Evolutionary conservation across 1,140 invertebrate species (phyloP).

Genomic region (Zaprionus ornatus): DNA sequence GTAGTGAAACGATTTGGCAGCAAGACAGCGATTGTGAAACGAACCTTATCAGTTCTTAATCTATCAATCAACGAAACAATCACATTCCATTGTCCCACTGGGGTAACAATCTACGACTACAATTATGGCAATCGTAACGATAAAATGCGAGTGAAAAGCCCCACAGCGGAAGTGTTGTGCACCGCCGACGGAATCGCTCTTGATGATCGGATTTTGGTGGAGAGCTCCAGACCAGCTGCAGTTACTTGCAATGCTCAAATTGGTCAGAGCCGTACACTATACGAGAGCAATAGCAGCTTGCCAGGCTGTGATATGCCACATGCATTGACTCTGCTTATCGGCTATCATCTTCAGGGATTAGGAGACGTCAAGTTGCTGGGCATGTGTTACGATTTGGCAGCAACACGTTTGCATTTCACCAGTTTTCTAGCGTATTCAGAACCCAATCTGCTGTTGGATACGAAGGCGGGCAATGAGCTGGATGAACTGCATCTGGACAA

Average conservation of each 20-base stretch:
- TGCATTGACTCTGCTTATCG: slow-evolving; percentile 24
- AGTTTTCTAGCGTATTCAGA: slow-evolving; percentile 25
- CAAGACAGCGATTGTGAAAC: slow-evolving; percentile 23
- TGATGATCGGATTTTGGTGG: background rate
- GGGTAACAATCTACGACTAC: background rate
- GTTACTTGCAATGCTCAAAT: slow-evolving; percentile 2
- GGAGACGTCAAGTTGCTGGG: slow-evolving; percentile 23
- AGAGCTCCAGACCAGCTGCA: background rate
- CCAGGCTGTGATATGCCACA: slow-evolving; percentile 7
- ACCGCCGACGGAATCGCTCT: background rate
- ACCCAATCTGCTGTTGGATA: slow-evolving; percentile 6
- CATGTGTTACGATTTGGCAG: slow-evolving; percentile 27
- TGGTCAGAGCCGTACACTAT: background rate
- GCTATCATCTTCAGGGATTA: slow-evolving; percentile 4
- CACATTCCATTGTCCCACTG: slow-evolving; percentile 30
- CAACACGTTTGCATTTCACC: slow-evolving; percentile 12
- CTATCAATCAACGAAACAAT: slow-evolving; percentile 16
- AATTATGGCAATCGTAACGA: background rate
- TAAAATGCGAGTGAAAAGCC: background rate
- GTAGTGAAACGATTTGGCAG: slow-evolving; percentile 34
- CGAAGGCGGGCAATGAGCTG: background rate
- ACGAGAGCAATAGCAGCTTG: slow-evolving; percentile 26
- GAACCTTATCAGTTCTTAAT: background rate
- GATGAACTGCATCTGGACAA: slow-evolving; percentile 21
- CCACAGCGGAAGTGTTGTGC: slow-evolving; percentile 13